These are phyloP conservation scores for Enteromius unitaeniatus DNA, from an alignment of 2,797 vertebrate species.

Conservation along the genomic window DNA sequence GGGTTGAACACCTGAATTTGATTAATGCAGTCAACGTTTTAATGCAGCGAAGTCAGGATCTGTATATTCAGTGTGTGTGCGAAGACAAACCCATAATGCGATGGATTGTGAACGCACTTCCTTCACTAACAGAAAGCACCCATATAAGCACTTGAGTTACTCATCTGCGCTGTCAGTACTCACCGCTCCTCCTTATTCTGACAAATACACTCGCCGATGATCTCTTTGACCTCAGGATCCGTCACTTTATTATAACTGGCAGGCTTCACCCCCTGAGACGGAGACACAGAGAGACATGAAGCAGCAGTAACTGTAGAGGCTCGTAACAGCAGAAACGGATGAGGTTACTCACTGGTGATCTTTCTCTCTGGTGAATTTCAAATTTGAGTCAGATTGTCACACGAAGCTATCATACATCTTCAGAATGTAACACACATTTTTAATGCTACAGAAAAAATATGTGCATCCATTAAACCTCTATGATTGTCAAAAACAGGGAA, in stretches of 20 bases:
- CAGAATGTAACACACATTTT: not conserved
- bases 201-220: slow-evolving; percentile 98
- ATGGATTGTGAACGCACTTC: not conserved
- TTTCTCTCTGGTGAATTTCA: not conserved
- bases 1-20: not conserved
- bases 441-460: not conserved
- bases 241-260: slow-evolving; percentile 97
- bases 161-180: slow-evolving; percentile 69
- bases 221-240: slow-evolving; percentile 98
- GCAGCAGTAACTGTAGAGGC: not conserved
- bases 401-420: not conserved
- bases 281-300: not conserved
- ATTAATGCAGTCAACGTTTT: too few relatives aligned
- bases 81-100: not conserved
- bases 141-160: not conserved
- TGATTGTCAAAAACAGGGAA: not conserved
- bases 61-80: not conserved
- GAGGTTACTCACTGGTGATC: not conserved
- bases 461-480: too few relatives aligned
- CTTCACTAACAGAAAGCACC: not conserved
- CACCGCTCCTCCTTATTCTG: slow-evolving; percentile 99
- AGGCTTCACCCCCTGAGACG: slow-evolving; percentile 92
- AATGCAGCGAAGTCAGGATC: not conserved
- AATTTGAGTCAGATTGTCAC: not conserved
- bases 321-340: not conserved